phyloP scores from a whole-genome alignment of 2,113 vertebrate species.

The Callaeas wilsoni region DNA sequence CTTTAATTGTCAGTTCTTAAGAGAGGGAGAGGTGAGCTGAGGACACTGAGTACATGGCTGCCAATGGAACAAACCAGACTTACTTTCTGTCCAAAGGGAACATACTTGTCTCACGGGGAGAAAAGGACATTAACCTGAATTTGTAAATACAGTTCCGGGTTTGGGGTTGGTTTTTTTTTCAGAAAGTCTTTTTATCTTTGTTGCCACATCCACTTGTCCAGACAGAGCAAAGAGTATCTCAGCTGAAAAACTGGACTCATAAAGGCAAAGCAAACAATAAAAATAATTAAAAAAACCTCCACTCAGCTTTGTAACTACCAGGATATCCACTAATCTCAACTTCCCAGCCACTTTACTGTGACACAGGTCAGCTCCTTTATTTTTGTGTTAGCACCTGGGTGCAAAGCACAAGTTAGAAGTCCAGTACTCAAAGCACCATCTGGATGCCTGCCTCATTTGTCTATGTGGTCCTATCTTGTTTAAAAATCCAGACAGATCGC shows the following conservation, averaged over 20 bases:
- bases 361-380: not conserved
- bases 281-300: not conserved
- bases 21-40: not conserved
- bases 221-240: not conserved
- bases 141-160: not conserved
- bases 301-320: not conserved
- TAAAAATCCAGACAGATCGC: not conserved
- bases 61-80: not conserved
- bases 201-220: not conserved
- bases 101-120: not conserved
- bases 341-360: accelerated
- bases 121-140: not conserved
- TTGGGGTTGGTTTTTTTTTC: not conserved
- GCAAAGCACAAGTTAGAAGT: not conserved
- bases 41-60: not conserved
- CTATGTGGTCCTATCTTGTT: not conserved
- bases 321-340: not conserved
- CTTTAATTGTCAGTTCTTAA: not conserved
- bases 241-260: not conserved
- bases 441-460: not conserved
- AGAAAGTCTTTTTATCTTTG: not conserved
- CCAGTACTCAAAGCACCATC: not conserved
- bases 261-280: not conserved
- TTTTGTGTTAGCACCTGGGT: not conserved
- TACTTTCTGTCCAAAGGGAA: not conserved